A percentile compares a stretch with the other conserved stretches of the same genome.
Conservation (phyloP, 1,140 invertebrate genomes). For the Danaus melanippus region DNA sequence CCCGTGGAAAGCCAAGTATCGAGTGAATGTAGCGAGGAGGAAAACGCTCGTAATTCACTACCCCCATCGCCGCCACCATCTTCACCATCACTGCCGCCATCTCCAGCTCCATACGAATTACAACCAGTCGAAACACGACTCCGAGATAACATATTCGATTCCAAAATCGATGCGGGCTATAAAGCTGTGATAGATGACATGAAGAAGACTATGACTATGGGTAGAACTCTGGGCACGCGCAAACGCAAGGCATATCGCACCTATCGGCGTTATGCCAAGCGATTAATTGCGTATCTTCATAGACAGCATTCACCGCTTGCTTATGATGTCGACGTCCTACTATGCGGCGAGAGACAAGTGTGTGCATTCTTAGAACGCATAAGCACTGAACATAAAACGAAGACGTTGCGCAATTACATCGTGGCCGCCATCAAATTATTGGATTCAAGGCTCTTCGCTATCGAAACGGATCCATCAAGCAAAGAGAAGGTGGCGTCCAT, state of each 20-base stretch:
- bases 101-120: conserved; percentile 55
- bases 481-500: conserved; percentile 69
- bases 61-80: conserved; percentile 57
- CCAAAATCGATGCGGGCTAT: conserved; percentile 60
- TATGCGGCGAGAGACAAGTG: conserved; percentile 67
- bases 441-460: conserved; percentile 66
- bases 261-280: conserved; percentile 65
- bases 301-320: conserved; percentile 67
- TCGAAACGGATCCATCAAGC: conserved; percentile 65
- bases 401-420: conserved; percentile 66
- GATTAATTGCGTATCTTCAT: conserved; percentile 65
- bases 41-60: conserved; percentile 49
- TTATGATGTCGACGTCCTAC: conserved; percentile 65
- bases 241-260: conserved; percentile 68
- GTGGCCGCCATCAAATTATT: conserved; percentile 67
- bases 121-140: conserved; percentile 55
- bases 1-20: conserved; percentile 41
- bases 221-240: conserved; percentile 58
- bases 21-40: conserved; percentile 61
- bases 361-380: conserved; percentile 66
- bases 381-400: conserved; percentile 65
- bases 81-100: conserved; percentile 55
- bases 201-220: conserved; percentile 71
- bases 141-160: conserved; percentile 54
- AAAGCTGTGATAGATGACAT: conserved; percentile 71